Evolutionary conservation across 1,140 invertebrate species (phyloP).

Genomic region (Drosophila tristis): DNA sequence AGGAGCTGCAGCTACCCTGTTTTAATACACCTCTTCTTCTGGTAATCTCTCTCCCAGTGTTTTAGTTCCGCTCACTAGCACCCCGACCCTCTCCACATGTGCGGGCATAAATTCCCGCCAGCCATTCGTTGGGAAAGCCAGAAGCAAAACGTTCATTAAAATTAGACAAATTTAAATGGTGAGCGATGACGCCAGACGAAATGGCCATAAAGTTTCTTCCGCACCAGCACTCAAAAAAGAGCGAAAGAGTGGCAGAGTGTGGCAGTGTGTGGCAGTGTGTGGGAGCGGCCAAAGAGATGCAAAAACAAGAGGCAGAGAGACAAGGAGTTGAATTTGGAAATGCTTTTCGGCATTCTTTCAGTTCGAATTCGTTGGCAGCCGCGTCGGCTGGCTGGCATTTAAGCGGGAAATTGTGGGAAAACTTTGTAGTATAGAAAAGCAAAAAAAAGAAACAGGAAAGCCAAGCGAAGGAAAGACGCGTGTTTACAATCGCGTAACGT

Average conservation of each 20-base stretch:
- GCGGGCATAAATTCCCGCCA: no score
- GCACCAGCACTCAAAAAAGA: conserved; percentile 29
- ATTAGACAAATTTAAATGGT: conserved; percentile 68
- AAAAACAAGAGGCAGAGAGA: conserved; percentile 32
- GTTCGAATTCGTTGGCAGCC: conserved; percentile 71
- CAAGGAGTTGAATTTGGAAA: conserved; percentile 77
- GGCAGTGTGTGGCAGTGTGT: background rate
- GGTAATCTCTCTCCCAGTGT: no score
- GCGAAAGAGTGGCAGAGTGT: conserved; percentile 1
- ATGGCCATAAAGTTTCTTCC: conserved; percentile 51
- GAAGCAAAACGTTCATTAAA: conserved; percentile 70
- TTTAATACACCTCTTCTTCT: no score
- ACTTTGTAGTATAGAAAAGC: conserved; percentile 2
- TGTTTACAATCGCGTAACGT: conserved; percentile 50
- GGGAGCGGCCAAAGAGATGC: conserved; percentile 20
- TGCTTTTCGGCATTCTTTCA: conserved; percentile 69
- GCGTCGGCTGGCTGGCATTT: conserved; percentile 57
- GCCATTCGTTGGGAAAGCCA: background rate
- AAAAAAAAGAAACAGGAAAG: conserved; percentile 15
- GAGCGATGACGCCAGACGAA: conserved; percentile 57
- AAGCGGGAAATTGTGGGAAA: conserved; percentile 43
- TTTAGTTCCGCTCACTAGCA: no score
- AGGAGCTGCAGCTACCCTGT: background rate
- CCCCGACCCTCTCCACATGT: no score
- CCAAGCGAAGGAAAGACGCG: conserved; percentile 37